Percentiles rank a stretch among this genome's conserved stretches.
These are phyloP conservation scores for Drosophila quinaria DNA, from an alignment of 2,888 invertebrate genomes.

Conservation along the genomic window DNA sequence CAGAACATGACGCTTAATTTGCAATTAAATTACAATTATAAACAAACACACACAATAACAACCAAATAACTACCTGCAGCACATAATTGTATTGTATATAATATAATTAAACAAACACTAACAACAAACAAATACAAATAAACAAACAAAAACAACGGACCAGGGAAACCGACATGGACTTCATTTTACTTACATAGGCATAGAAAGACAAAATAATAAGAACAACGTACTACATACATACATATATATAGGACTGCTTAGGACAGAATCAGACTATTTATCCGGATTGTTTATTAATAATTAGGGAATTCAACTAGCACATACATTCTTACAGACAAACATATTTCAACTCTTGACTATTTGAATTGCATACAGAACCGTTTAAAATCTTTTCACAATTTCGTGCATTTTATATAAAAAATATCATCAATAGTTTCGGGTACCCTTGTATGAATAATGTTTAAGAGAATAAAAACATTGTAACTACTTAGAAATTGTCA, in stretches of 20 bases:
- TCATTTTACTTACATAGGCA: slow-evolving; percentile 52
- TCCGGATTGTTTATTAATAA: slow-evolving; percentile 4
- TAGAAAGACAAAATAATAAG: slow-evolving; percentile 35
- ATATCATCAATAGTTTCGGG: background rate
- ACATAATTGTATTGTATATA: slow-evolving; percentile 54
- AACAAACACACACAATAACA: slow-evolving; percentile 52
- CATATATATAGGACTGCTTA: slow-evolving; percentile 29
- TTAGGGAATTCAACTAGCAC: background rate
- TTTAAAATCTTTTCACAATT: slow-evolving; percentile 72
- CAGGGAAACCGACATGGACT: slow-evolving; percentile 56
- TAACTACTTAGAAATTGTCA: slow-evolving; percentile 4
- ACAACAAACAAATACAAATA: slow-evolving; percentile 33
- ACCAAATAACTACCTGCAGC: slow-evolving; percentile 75
- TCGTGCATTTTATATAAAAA: slow-evolving; percentile 8
- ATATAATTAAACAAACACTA: slow-evolving; percentile 42
- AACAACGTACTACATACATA: background rate
- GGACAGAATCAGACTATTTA: slow-evolving; percentile 34
- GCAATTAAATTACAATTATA: slow-evolving; percentile 28
- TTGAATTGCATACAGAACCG: slow-evolving; percentile 45
- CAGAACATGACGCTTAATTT: slow-evolving; percentile 38
- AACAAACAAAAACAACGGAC: slow-evolving; percentile 57
- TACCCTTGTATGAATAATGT: background rate
- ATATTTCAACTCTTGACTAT: slow-evolving; percentile 12
- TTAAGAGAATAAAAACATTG: slow-evolving; percentile 6
- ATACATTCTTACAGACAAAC: slow-evolving; percentile 5